Base-by-base conservation (phyloP, 2,888 invertebrate genomes). In the Archips xylosteana region DNA sequence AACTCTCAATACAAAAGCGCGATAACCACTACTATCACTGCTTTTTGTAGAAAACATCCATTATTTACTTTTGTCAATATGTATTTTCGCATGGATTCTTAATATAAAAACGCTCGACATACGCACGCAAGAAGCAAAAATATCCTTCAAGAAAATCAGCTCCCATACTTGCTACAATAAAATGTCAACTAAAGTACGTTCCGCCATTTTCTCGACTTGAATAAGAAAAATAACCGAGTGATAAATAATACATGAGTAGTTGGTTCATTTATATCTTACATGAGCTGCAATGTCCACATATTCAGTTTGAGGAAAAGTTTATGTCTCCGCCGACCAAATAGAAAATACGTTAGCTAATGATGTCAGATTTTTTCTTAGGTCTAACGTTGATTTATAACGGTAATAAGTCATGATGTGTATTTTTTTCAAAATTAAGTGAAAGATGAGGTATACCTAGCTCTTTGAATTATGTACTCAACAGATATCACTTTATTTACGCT, bases 181-280 rank as follows among this genome's bases (percentile, higher is more conserved):
- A 74, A 74, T 74, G 74, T 74, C 74, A 74, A 74, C 60, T 65
- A 54, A 65, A 70, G 70, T 74, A 70, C 32, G 69, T 70, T 60
- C 69, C 45, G 60, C 39, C 73, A 34, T 74, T 47, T 62, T 71
- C 73, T 69, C 64, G 51, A 70, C 65, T 70, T 67, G 73, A 75
- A 68, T 70, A 75, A 74, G 74, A 74, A 74, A 75, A 75, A 75
- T 75, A 75, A 67, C 70, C 74, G 45, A 34, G 51, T 39, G 54
- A 75, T 75, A 74, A 75, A 75, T 75, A 75, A 75, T 64, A 75
- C 75, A 75, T 75, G 70, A 68, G 67, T 63, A 68, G 67, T 67
- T 10, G 49, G 39, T 67, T 70, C 67, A 75, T 75, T 74, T 74
- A 75, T 75, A 70, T 74, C 70, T 68, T 66, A 74, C 60, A 60